A percentile compares a stretch with the other conserved stretches of the same genome.
Conservation (phyloP, 2,797 vertebrate species). For the Margarornis squamiger region DNA sequence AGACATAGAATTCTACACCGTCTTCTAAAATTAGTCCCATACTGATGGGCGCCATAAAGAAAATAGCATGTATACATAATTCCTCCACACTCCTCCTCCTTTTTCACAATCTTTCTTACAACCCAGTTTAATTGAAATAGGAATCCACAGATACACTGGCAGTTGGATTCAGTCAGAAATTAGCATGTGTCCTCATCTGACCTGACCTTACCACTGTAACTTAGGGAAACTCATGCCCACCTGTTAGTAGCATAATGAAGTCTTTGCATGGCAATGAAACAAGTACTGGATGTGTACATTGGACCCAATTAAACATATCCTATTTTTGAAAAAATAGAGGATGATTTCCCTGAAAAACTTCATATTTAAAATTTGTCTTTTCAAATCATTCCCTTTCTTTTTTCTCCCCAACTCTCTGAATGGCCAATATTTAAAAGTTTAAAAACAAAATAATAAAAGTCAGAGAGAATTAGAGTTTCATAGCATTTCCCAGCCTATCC, state of each 20-base stretch:
- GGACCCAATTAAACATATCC: not conserved
- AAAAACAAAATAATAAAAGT: not conserved
- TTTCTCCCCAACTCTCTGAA: not conserved
- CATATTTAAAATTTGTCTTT: not conserved
- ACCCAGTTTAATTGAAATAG: not conserved
- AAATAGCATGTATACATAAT: not conserved
- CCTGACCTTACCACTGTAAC: not conserved
- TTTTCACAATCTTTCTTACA: not conserved
- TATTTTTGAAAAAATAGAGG: not conserved
- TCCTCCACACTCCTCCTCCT: not conserved
- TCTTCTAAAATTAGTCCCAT: conserved; percentile 3
- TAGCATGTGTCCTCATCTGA: conserved; percentile 3
- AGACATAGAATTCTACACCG: conserved; percentile 23
- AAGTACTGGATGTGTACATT: not conserved
- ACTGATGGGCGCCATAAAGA: not conserved
- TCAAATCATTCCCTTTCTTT: not conserved
- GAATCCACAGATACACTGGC: not conserved
- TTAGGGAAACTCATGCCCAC: not conserved
- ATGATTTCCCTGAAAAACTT: not conserved
- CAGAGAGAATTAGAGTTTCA: not conserved
- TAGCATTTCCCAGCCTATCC: not conserved
- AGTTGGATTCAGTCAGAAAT: conserved; percentile 29
- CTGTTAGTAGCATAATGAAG: not conserved
- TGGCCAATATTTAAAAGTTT: not conserved
- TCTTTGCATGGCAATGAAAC: not conserved